A percentile compares a stretch with the other conserved stretches of the same genome.
phyloP scores from a whole-genome alignment of 1,140 invertebrate species.

The Drosophila tsacasi region DNA sequence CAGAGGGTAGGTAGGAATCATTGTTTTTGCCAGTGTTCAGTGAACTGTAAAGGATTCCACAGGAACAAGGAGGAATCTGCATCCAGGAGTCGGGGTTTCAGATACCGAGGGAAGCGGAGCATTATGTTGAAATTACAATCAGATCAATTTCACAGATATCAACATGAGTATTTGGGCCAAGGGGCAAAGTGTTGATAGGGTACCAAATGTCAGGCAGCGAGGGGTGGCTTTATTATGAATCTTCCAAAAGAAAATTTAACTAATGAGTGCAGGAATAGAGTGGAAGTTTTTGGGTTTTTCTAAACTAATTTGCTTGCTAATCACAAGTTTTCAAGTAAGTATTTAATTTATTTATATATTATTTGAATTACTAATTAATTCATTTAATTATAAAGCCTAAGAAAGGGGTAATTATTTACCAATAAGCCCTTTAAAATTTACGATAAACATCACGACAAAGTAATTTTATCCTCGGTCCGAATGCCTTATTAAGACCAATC shows the following conservation, averaged over 20 bases:
- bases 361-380: neutral
- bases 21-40: conserved; percentile 62
- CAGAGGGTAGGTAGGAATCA: conserved; percentile 31
- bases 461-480: neutral
- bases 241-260: conserved; percentile 9
- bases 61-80: conserved; percentile 9
- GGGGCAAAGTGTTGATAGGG: conserved; percentile 66
- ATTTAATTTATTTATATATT: too few relatives aligned
- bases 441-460: too few relatives aligned
- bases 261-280: neutral
- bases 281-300: neutral
- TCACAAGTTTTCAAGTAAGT: too few relatives aligned
- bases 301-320: neutral
- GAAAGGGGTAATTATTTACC: too few relatives aligned
- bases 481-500: conserved; percentile 15
- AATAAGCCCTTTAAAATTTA: neutral
- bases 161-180: conserved; percentile 62
- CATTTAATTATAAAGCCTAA: neutral
- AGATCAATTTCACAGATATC: conserved; percentile 83
- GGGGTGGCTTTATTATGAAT: conserved; percentile 57
- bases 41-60: conserved; percentile 72
- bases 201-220: conserved; percentile 19
- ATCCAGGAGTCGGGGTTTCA: neutral
- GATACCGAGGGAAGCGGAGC: conserved; percentile 29
- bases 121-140: conserved; percentile 76